These are phyloP conservation scores for Leptopterna dolabrata DNA, from an alignment of 2,888 invertebrate genomes.

Conservation along the genomic window DNA sequence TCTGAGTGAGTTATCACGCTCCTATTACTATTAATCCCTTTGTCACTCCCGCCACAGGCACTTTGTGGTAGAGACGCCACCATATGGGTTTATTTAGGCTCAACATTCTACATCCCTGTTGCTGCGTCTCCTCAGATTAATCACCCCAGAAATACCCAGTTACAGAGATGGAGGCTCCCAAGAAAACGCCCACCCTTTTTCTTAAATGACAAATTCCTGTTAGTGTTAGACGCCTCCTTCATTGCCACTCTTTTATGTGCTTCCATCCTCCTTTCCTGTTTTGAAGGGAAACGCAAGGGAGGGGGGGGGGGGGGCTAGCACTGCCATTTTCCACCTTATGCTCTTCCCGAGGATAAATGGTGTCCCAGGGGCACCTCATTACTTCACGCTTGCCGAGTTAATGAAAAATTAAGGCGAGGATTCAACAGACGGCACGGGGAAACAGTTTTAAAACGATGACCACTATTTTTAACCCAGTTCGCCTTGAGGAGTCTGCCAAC, in stretches of 20 bases:
- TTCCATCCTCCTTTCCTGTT: background rate
- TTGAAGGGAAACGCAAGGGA: background rate
- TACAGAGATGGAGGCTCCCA: background rate
- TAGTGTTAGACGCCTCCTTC: background rate
- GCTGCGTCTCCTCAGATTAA: background rate
- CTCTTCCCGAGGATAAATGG: constrained; percentile 2
- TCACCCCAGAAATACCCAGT: background rate
- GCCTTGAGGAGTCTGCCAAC: background rate
- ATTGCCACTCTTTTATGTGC: background rate
- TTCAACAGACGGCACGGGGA: background rate
- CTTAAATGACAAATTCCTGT: constrained; percentile 27
- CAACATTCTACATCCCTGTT: background rate
- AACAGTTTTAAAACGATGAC: background rate
- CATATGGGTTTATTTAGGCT: background rate
- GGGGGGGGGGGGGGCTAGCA: background rate
- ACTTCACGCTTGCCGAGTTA: constrained; percentile 15
- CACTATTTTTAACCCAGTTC: background rate
- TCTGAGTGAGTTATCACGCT: background rate
- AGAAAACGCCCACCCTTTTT: background rate
- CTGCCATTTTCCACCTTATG: background rate
- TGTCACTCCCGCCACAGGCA: background rate
- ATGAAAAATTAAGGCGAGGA: constrained; percentile 22
- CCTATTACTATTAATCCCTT: background rate
- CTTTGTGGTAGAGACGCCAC: background rate
- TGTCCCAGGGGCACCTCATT: background rate